phyloP scores from a whole-genome alignment of 2,113 vertebrate species.

The Dromas ardeola region DNA sequence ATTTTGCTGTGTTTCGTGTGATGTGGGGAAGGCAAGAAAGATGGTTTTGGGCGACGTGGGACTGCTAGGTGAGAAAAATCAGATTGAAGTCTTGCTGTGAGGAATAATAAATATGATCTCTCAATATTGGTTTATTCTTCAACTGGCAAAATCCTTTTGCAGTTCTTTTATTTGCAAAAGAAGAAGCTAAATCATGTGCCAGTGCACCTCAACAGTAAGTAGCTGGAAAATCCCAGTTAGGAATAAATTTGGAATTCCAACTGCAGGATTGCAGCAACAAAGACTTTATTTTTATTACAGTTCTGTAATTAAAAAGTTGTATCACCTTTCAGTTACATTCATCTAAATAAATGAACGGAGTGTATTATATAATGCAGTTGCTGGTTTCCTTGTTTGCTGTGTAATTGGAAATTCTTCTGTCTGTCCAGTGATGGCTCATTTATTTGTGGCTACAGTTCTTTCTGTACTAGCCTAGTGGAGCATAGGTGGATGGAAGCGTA shows the following conservation, averaged over 20 bases:
- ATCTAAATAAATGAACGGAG: slow-evolving; percentile 32
- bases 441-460: not conserved
- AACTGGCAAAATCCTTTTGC: not conserved
- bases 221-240: not conserved
- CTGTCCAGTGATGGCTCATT: not conserved
- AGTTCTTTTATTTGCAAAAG: not conserved
- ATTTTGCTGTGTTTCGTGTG: not conserved
- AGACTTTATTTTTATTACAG: not conserved
- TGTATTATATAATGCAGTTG: not conserved
- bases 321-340: not conserved
- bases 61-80: not conserved
- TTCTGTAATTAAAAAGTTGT: not conserved
- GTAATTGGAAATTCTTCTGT: not conserved
- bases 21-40: not conserved
- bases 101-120: not conserved
- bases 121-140: not conserved
- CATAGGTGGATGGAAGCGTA: not conserved
- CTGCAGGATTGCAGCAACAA: not conserved
- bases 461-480: not conserved
- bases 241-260: not conserved
- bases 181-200: not conserved
- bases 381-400: not conserved
- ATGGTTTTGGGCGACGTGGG: not conserved
- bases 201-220: not conserved
- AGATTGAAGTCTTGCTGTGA: not conserved